These are phyloP conservation scores for Drosophila asahinai DNA, from an alignment of 1,140 invertebrate genomes.

Conservation along the genomic window DNA sequence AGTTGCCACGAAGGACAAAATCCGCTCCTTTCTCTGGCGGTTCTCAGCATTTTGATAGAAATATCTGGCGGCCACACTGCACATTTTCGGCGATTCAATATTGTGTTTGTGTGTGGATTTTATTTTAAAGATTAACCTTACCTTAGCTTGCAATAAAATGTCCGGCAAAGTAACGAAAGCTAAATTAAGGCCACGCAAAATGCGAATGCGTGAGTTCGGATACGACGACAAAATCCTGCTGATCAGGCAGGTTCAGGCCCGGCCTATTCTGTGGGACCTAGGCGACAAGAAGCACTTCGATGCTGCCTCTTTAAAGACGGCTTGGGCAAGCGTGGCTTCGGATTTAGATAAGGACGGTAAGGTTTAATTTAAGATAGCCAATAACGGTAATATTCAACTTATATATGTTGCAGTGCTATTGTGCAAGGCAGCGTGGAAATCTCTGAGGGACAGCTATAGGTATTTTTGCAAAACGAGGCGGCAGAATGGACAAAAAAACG, in stretches of 20 bases:
- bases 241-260: not conserved
- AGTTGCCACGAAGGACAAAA: no score
- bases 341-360: slow-evolving; percentile 2
- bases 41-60: no score
- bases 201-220: not conserved
- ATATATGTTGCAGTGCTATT: not conserved
- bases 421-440: slow-evolving; percentile 5
- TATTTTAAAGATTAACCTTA: no score
- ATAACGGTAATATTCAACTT: not conserved
- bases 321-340: not conserved
- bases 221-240: not conserved
- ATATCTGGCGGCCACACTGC: no score
- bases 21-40: no score
- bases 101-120: no score
- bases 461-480: not conserved
- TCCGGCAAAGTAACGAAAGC: not conserved
- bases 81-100: no score
- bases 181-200: not conserved
- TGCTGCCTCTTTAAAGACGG: not conserved
- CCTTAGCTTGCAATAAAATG: no score
- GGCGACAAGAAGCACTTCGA: not conserved
- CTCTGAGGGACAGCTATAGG: not conserved
- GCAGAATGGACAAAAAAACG: not conserved
- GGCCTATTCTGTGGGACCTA: not conserved
- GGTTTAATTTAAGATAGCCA: not conserved